Conservation (phyloP, 2,113 vertebrate species). For the Sus scrofa region T2T-Sscrofa CM000814.6:75207501-75208000, state of each 20-base stretch:
- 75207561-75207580: background rate
- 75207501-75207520: background rate
- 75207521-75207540: background rate
- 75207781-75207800: background rate
- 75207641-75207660: background rate
- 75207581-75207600: background rate
- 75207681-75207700: background rate
- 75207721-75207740: background rate
- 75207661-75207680: background rate
- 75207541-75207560: background rate
- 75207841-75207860: background rate
- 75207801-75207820: background rate
- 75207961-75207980: background rate
- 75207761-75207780: background rate
- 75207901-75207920: background rate
- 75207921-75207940: background rate
- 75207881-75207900: background rate
- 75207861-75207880: background rate
- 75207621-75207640: background rate
- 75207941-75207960: background rate
- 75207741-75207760: background rate
- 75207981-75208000: background rate
- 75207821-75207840: background rate
- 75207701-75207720: background rate
- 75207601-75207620: background rate